Base-by-base conservation (phyloP, 2,888 invertebrate genomes). In the Chymomyza caudatula region DNA sequence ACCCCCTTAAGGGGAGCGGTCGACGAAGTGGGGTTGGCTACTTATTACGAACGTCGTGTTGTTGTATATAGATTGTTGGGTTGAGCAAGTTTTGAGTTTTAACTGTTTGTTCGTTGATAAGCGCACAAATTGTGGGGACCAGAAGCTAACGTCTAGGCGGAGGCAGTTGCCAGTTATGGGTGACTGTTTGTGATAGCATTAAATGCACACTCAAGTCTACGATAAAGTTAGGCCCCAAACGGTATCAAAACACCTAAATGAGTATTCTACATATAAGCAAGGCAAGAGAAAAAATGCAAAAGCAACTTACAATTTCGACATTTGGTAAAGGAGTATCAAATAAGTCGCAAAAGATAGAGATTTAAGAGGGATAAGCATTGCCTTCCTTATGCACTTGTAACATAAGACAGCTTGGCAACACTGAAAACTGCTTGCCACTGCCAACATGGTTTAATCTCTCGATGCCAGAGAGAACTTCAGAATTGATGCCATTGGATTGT, bases 81-180 rank as follows among this genome's bases (percentile, higher is more conserved):
- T 69, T 72, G 84, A 81, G 76, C 67, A 68, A 78, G 83, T 74
- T 85, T 85, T 74, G 74, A 77, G 74, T 80, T 80, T 70, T 72
- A 77, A 69, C 68, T 74, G 74, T 70, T 71, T 74, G 83, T 51
- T 57, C 63, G 53, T 44, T 66, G 71, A 71, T 71, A 71, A 63
- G 69, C 62, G 44, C 59, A 17, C 11, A 44, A 58, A 49, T 22
- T 47, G 47, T 23, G 43, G 43, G 15, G n/a, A 43, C 11, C n/a
- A 11, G 47, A 47, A 19, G 47, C 5, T 15, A 47, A 19, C n/a
- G 43, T 15, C 29, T 37, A 37, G 29, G 47, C 15, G 47, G 23
- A 51, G 51, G 23, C 5, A 51, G 51, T 22, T 15, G 47, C n/a
- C 47, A 47, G 22, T 51, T 51, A 51, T 51, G 19, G n/a, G 15